Evolutionary conservation across 2,113 vertebrate genomes (phyloP).

Genomic region (Paratilapia polleni): DNA sequence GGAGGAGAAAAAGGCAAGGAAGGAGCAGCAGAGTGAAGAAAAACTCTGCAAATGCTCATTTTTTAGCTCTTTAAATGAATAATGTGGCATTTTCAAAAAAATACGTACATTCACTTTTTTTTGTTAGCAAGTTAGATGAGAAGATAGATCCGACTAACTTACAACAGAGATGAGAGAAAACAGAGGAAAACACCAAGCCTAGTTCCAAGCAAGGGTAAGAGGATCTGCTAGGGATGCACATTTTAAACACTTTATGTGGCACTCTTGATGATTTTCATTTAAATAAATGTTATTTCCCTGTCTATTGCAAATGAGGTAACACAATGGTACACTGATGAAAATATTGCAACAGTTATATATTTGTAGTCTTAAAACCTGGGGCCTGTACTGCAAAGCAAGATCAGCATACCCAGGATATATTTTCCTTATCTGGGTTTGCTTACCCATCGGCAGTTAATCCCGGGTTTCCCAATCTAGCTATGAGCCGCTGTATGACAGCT

Average conservation of each 20-base stretch:
- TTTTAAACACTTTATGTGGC: not conserved
- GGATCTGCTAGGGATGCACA: not conserved
- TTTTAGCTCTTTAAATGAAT: not conserved
- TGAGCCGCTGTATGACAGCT: too few species aligned
- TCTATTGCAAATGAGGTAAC: not conserved
- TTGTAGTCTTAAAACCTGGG: not conserved
- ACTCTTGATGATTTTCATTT: not conserved
- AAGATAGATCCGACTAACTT: not conserved
- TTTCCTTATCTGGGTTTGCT: not conserved
- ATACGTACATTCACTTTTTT: not conserved
- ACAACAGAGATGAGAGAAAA: not conserved
- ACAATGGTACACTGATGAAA: not conserved
- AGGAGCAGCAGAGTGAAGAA: slow-evolving; percentile 8
- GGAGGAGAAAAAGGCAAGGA: slow-evolving; percentile 23
- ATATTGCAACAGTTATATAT: not conserved
- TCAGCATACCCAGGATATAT: not conserved
- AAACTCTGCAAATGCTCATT: slow-evolving; percentile 15
- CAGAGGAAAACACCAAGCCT: not conserved
- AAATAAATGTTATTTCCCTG: not conserved
- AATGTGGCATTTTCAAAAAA: not conserved
- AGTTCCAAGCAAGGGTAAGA: not conserved
- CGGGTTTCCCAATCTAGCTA: not conserved
- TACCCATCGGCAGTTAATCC: not conserved
- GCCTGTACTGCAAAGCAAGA: not conserved
- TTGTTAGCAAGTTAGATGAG: not conserved